Conservation (phyloP, 2,797 vertebrate genomes). For the Phoebastria nigripes region DNA sequence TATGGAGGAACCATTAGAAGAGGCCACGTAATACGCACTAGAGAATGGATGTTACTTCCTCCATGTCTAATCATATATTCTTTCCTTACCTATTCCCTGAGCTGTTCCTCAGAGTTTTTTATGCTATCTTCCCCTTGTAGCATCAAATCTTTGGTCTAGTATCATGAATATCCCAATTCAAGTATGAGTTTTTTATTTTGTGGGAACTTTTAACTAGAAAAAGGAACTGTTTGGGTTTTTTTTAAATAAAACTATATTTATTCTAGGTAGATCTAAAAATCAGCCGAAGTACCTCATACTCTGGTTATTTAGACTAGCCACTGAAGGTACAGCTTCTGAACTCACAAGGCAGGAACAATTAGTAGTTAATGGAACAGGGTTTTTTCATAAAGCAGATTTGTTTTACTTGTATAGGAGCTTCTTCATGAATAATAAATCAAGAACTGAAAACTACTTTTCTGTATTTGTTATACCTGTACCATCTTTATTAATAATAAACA, state of each 20-base stretch:
- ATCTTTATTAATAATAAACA: background rate
- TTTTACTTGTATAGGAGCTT: background rate
- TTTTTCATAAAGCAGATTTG: background rate
- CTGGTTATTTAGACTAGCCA: background rate
- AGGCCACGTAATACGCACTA: background rate
- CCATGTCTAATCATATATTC: background rate
- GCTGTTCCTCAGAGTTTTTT: background rate
- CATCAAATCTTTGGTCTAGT: background rate
- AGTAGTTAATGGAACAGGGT: background rate
- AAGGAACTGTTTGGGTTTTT: background rate
- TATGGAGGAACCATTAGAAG: background rate
- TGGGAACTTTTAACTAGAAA: background rate
- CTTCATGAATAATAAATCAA: background rate
- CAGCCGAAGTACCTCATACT: background rate
- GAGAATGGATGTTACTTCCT: background rate
- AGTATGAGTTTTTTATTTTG: background rate
- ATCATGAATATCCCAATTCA: background rate
- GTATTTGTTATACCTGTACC: background rate
- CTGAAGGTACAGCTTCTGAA: background rate
- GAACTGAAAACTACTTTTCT: background rate
- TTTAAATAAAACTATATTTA: background rate
- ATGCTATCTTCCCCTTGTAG: background rate
- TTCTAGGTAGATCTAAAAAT: background rate
- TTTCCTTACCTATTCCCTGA: background rate
- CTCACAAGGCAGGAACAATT: background rate